These are phyloP conservation scores for Achroia grisella DNA, from an alignment of 1,140 invertebrate species.

Conservation along the genomic window DNA sequence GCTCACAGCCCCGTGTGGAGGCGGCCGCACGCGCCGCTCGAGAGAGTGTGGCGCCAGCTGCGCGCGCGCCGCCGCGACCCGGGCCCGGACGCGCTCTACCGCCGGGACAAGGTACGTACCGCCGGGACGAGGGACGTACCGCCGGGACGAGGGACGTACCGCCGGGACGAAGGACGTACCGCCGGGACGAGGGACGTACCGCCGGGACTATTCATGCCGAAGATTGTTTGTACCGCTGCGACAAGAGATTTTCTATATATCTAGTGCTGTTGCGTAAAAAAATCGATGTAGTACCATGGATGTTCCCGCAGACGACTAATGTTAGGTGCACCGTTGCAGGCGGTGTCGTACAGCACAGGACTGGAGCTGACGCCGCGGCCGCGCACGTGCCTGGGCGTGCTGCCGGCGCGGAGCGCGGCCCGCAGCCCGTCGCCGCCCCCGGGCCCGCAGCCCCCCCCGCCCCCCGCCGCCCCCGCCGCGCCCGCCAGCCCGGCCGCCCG, in stretches of 20 bases:
- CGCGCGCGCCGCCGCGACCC: slow-evolving; percentile 28
- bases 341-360: slow-evolving; percentile 81
- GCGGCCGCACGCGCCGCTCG: no score
- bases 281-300: no score
- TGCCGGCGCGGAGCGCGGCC: slow-evolving; percentile 16
- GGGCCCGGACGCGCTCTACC: slow-evolving; percentile 38
- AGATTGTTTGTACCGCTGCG: no score
- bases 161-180: no score
- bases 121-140: no score
- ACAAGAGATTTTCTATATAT: no score
- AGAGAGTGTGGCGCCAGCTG: slow-evolving; percentile 41
- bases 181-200: no score
- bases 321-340: slow-evolving; percentile 16
- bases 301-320: not conserved
- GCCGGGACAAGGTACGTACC: slow-evolving; percentile 56
- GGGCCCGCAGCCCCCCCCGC: slow-evolving; percentile 1
- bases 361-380: slow-evolving; percentile 79
- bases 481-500: slow-evolving; percentile 25
- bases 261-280: no score
- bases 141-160: no score
- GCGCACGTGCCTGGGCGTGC: slow-evolving; percentile 78
- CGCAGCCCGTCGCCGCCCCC: slow-evolving; percentile 11
- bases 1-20: no score
- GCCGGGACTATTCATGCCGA: no score
- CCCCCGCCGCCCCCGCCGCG: slow-evolving; percentile 6